These are phyloP conservation scores for Pseudolycoriella hygida DNA, from an alignment of 2,888 invertebrate genomes.

Conservation along the genomic window DNA sequence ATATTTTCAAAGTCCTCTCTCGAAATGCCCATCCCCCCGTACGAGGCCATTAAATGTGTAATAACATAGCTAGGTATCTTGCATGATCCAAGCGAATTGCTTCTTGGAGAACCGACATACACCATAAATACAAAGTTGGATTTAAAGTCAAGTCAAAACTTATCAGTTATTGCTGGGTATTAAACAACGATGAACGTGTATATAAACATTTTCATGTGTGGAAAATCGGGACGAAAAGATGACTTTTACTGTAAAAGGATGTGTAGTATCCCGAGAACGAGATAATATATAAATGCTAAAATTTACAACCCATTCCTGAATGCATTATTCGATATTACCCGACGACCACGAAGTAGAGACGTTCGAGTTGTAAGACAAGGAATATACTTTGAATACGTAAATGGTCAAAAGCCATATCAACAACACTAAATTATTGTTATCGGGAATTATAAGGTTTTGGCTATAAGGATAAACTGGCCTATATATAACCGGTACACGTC, in stretches of 20 bases:
- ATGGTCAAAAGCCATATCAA: constrained; percentile 33
- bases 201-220: not conserved
- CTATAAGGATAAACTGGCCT: constrained; percentile 6
- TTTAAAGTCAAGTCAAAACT: not conserved
- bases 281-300: not conserved
- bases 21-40: too few species aligned
- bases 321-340: not conserved
- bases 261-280: too few species aligned
- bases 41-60: too few species aligned
- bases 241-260: too few species aligned
- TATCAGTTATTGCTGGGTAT: not conserved
- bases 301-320: not conserved
- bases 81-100: too few species aligned
- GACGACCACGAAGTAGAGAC: not conserved
- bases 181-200: not conserved
- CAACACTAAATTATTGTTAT: constrained; percentile 29
- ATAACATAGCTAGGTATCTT: too few species aligned
- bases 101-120: too few species aligned
- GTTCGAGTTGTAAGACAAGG: constrained; percentile 1
- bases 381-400: constrained; percentile 13
- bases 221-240: not conserved
- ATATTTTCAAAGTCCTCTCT: too few species aligned
- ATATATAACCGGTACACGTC: not conserved
- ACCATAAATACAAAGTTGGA: not conserved
- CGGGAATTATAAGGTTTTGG: constrained; percentile 6